Evolutionary conservation across 1,140 invertebrate genomes (phyloP).

Genomic region (Drosophila navojoa): DNA sequence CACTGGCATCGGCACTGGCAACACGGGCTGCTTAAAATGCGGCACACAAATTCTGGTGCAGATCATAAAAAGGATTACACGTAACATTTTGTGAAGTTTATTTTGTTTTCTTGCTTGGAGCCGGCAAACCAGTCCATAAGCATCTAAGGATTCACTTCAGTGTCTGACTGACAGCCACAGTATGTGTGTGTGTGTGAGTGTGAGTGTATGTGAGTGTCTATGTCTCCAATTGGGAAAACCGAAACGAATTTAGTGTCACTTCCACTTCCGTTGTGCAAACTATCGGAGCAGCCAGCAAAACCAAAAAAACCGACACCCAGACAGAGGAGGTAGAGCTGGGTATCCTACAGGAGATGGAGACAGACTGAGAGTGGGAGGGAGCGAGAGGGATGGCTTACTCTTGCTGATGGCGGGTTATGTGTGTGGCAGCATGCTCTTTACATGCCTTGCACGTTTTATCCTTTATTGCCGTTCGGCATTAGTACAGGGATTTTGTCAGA

Average conservation of each 20-base stretch:
- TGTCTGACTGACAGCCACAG: constrained; percentile 11
- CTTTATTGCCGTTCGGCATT: constrained; percentile 80
- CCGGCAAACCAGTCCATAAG: constrained; percentile 34
- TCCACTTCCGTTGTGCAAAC: constrained; percentile 77
- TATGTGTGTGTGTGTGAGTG: not conserved
- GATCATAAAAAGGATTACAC: constrained; percentile 80
- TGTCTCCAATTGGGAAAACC: constrained; percentile 65
- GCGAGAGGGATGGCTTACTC: not conserved
- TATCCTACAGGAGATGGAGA: not conserved
- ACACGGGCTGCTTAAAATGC: constrained; percentile 65
- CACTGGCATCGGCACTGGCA: constrained; percentile 1
- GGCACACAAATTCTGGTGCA: constrained; percentile 60
- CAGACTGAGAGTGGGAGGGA: not conserved
- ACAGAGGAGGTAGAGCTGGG: not conserved
- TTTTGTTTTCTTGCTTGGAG: constrained; percentile 28
- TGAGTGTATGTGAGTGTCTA: constrained; percentile 13
- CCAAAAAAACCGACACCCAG: constrained; percentile 6
- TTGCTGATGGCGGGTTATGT: constrained; percentile 23
- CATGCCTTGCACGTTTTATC: constrained; percentile 78
- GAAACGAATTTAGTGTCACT: constrained; percentile 81
- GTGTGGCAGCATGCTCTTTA: constrained; percentile 54
- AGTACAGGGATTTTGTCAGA: constrained; percentile 77
- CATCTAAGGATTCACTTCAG: constrained; percentile 31
- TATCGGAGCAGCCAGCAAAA: constrained; percentile 54
- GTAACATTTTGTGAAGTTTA: constrained; percentile 77